A percentile compares a stretch with the other conserved stretches of the same genome.
Evolutionary conservation across 2,888 invertebrate species (phyloP).

Genomic region (Rhagophthalmus giganteus): DNA sequence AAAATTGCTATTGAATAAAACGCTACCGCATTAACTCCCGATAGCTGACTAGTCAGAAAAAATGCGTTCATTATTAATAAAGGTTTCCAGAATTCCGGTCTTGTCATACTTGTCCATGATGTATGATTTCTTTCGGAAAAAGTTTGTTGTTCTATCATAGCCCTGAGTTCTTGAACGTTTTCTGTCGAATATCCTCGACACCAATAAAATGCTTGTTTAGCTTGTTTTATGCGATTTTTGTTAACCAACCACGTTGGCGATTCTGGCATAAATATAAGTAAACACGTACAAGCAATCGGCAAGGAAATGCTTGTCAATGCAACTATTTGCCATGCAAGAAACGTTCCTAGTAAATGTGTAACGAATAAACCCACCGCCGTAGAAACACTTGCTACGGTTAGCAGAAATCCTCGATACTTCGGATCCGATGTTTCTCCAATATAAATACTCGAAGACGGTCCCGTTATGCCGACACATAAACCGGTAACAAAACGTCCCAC

Average conservation of each 20-base stretch:
- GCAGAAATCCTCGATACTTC: slow-evolving; percentile 63
- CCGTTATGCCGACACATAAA: slow-evolving; percentile 57
- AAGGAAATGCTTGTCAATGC: slow-evolving; percentile 56
- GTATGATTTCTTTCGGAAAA: neutral
- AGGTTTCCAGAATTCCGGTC: slow-evolving; percentile 62
- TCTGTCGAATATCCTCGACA: slow-evolving; percentile 61
- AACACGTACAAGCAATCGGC: slow-evolving; percentile 58
- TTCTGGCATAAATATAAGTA: slow-evolving; percentile 64
- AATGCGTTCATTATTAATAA: slow-evolving; percentile 65
- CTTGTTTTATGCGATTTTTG: slow-evolving; percentile 61
- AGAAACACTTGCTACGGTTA: slow-evolving; percentile 65
- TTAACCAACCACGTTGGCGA: slow-evolving; percentile 70
- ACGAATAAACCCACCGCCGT: slow-evolving; percentile 66
- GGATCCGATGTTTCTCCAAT: slow-evolving; percentile 65
- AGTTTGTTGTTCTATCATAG: slow-evolving; percentile 55
- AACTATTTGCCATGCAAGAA: slow-evolving; percentile 64
- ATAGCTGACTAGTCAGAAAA: slow-evolving; percentile 69
- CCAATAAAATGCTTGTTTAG: slow-evolving; percentile 63
- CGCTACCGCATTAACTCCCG: slow-evolving; percentile 71
- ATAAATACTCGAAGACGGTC: slow-evolving; percentile 61
- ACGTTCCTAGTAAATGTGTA: slow-evolving; percentile 67
- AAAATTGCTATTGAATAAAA: slow-evolving; percentile 73
- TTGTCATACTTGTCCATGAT: slow-evolving; percentile 46
- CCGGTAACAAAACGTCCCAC: slow-evolving; percentile 62
- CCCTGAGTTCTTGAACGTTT: slow-evolving; percentile 58